phyloP scores from a whole-genome alignment of 2,113 vertebrate species.

The Tretioscincus oriximinensis region DNA sequence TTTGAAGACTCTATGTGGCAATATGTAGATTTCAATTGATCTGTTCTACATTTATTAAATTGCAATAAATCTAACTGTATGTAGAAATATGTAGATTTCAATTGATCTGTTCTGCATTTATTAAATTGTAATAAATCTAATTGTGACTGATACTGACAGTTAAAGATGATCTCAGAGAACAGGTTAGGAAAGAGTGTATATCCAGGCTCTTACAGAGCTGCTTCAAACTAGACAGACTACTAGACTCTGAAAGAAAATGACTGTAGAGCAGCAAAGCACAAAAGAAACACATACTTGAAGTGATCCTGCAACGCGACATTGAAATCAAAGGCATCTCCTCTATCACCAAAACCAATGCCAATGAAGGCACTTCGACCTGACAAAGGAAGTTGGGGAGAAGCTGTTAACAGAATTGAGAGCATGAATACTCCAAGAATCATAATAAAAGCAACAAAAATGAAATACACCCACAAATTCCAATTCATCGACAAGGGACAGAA shows the following conservation, averaged over 20 bases:
- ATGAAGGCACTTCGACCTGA: constrained; percentile 95
- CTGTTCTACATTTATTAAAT: too few species aligned
- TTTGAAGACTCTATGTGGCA: too few species aligned
- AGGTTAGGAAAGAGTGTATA: not conserved
- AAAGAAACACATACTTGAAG: constrained; percentile 85
- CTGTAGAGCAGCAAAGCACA: not conserved
- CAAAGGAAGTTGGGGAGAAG: constrained; percentile 3
- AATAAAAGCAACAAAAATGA: too few species aligned
- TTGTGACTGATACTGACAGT: not conserved
- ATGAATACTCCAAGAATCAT: too few species aligned
- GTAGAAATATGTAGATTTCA: too few species aligned
- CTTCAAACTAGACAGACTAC: not conserved
- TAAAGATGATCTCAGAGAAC: not conserved
- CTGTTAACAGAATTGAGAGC: not conserved
- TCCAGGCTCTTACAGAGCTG: not conserved
- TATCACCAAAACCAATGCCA: constrained; percentile 92
- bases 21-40: too few species aligned
- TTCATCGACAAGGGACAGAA: too few species aligned
- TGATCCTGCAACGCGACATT: constrained; percentile 97
- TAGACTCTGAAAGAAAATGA: not conserved
- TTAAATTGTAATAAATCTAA: too few species aligned
- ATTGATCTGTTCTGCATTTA: too few species aligned
- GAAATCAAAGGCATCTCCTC: constrained; percentile 98
- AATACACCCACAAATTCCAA: too few species aligned
- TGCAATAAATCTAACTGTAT: too few species aligned